Evolutionary conservation across 2,888 invertebrate species (phyloP).

Genomic region (Corythucha ciliata): DNA sequence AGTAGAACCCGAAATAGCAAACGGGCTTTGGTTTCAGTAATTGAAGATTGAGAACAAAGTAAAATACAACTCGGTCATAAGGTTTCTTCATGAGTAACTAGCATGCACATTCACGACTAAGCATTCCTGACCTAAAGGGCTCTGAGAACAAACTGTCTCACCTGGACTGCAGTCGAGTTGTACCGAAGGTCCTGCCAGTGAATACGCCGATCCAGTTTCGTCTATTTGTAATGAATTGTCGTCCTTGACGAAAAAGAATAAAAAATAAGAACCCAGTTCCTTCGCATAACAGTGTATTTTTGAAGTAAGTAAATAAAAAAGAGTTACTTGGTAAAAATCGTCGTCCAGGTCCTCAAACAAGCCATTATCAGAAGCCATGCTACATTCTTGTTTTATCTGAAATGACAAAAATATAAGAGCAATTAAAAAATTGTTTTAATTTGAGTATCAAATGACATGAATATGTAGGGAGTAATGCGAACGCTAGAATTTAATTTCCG

Average conservation of each 20-base stretch:
- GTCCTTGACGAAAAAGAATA: too few relatives aligned
- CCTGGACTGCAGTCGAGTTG: slow-evolving; percentile 30
- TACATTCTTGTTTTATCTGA: slow-evolving; percentile 31
- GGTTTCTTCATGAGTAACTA: too few relatives aligned
- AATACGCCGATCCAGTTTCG: slow-evolving; percentile 31
- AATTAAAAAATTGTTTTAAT: background rate
- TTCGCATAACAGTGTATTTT: background rate
- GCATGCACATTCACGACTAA: too few relatives aligned
- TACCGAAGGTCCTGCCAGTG: slow-evolving; percentile 28
- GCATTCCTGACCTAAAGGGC: too few relatives aligned
- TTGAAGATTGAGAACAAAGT: too few relatives aligned
- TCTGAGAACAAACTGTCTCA: too few relatives aligned
- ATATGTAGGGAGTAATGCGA: too few relatives aligned
- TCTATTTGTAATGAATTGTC: slow-evolving; percentile 32
- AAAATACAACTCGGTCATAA: too few relatives aligned
- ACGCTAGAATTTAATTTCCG: too few relatives aligned
- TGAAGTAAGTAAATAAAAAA: slow-evolving; percentile 13
- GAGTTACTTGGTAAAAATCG: slow-evolving; percentile 30
- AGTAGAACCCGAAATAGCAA: too few relatives aligned
- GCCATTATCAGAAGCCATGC: slow-evolving; percentile 26
- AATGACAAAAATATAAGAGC: slow-evolving; percentile 9
- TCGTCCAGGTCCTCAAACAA: slow-evolving; percentile 31
- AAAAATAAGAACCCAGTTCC: background rate
- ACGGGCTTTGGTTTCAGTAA: too few relatives aligned
- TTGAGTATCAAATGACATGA: background rate